These are phyloP conservation scores for Marisa cornuarietis DNA, from an alignment of 1,140 invertebrate genomes.

Conservation along the genomic window DNA sequence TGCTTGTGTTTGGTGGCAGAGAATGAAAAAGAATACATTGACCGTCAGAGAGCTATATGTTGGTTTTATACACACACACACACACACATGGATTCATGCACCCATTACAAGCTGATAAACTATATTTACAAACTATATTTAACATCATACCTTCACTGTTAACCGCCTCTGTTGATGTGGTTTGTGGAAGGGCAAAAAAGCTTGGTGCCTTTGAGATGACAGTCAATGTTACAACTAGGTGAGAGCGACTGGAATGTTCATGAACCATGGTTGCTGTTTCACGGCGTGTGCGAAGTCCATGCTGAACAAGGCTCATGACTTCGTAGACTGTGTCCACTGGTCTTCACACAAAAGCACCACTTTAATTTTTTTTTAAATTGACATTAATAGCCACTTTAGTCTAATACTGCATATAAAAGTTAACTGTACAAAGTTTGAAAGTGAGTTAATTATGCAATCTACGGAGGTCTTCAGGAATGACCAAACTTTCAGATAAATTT, in stretches of 20 bases:
- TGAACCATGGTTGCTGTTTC: conserved; percentile 61
- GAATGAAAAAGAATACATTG: background rate
- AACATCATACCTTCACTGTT: conserved; percentile 24
- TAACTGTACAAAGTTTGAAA: no score
- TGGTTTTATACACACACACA: background rate
- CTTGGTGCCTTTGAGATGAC: conserved; percentile 52
- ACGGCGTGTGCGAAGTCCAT: conserved; percentile 50
- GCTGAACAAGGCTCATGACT: conserved; percentile 58
- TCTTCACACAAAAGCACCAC: conserved; percentile 23
- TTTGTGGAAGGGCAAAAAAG: conserved; percentile 44
- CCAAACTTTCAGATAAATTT: no score
- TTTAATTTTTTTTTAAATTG: no score
- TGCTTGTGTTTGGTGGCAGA: background rate
- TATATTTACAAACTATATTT: background rate
- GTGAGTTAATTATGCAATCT: no score
- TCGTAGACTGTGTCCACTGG: conserved; percentile 51
- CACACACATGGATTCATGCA: no score
- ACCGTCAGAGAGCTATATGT: no score
- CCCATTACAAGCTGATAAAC: background rate
- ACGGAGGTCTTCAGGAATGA: no score
- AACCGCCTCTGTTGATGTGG: background rate
- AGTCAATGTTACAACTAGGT: conserved; percentile 72
- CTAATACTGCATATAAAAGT: no score
- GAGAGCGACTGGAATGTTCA: conserved; percentile 69
- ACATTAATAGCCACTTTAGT: no score